These are phyloP conservation scores for Dicycla oo DNA, from an alignment of 2,888 invertebrate species.

Conservation along the genomic window DNA sequence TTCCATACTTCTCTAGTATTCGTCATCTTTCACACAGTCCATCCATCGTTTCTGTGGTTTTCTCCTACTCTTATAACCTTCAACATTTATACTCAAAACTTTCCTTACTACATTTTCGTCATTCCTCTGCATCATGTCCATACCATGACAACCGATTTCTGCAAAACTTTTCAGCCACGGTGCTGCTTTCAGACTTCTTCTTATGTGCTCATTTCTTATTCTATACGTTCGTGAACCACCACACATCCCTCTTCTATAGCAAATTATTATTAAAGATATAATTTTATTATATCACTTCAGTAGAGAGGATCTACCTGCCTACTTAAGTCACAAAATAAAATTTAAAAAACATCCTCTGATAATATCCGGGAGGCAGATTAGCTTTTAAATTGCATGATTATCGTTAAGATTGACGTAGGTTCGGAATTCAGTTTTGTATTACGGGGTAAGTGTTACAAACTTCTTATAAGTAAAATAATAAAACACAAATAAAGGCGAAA, in stretches of 20 bases:
- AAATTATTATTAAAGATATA: not conserved
- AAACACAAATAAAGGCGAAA: conserved; percentile 11
- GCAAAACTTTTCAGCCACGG: too few relatives aligned
- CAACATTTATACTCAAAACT: too few relatives aligned
- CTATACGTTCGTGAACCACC: too few relatives aligned
- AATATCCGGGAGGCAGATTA: conserved; percentile 12
- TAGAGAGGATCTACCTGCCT: not conserved
- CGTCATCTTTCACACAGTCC: too few relatives aligned
- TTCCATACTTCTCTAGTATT: too few relatives aligned
- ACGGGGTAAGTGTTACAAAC: not conserved
- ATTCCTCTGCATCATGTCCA: too few relatives aligned
- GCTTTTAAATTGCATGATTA: conserved; percentile 27
- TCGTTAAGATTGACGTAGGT: conserved; percentile 1
- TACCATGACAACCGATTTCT: too few relatives aligned
- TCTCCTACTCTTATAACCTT: too few relatives aligned
- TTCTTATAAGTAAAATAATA: not conserved
- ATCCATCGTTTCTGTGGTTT: too few relatives aligned
- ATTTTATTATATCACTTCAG: not conserved
- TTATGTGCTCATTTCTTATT: too few relatives aligned
- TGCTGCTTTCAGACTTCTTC: too few relatives aligned
- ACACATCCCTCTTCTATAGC: not conserved
- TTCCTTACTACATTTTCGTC: too few relatives aligned
- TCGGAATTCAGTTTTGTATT: conserved; percentile 13
- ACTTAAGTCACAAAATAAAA: not conserved
- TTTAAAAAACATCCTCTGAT: not conserved